phyloP scores from a whole-genome alignment of 2,797 vertebrate species.

The Cynopterus sphinx region DNA sequence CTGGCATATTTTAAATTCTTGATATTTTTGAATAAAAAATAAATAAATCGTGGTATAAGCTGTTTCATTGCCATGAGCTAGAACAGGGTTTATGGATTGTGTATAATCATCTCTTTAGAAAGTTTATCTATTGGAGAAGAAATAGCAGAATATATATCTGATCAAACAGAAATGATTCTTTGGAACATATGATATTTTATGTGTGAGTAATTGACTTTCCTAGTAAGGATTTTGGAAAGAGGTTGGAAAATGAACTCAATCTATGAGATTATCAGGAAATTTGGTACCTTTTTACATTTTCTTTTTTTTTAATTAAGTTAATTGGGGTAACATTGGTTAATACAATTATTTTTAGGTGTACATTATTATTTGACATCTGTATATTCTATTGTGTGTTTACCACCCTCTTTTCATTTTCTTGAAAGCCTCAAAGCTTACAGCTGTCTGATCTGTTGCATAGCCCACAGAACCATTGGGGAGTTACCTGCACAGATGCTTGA shows the following conservation, averaged over 20 bases:
- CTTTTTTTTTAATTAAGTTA: no score
- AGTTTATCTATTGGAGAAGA: background rate
- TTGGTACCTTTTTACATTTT: background rate
- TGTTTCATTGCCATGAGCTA: background rate
- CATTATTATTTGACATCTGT: no score
- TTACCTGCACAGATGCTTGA: background rate
- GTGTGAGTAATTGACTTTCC: background rate
- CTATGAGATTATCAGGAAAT: background rate
- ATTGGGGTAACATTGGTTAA: no score
- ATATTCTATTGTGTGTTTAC: no score
- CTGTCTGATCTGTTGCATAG: background rate
- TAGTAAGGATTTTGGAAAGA: background rate
- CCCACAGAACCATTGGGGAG: background rate
- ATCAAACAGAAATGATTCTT: background rate
- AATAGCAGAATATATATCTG: background rate
- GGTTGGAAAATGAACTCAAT: background rate
- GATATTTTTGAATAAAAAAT: background rate
- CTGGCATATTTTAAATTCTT: conserved; percentile 9
- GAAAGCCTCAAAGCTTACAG: background rate
- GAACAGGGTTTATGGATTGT: background rate
- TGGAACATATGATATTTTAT: background rate
- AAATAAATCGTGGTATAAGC: background rate
- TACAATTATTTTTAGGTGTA: no score
- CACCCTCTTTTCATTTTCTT: background rate
- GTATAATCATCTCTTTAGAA: background rate